Percentiles rank a stretch among this genome's conserved stretches.
Conservation (phyloP, 2,113 vertebrate species). For the Echinops telfairi region DNA sequence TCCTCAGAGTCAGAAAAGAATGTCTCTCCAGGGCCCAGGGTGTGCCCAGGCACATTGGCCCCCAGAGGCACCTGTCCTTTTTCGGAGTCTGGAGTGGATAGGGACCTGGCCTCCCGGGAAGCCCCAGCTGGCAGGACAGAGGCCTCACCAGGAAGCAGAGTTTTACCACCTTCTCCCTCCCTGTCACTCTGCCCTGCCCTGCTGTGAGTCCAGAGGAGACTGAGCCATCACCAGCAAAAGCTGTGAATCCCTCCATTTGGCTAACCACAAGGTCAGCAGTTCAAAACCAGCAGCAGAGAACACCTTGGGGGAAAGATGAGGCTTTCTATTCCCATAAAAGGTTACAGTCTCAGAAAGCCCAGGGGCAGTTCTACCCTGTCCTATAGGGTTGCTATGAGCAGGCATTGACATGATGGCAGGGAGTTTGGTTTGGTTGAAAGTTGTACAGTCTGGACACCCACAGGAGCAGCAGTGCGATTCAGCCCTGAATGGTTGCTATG, state of each 20-base stretch:
- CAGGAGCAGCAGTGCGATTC: too few relatives aligned
- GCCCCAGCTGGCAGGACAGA: not conserved
- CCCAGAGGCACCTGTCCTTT: not conserved
- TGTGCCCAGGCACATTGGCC: not conserved
- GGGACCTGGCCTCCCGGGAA: not conserved
- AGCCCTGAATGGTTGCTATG: too few relatives aligned
- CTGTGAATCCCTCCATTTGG: not conserved
- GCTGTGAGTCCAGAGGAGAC: not conserved
- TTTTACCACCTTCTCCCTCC: not conserved
- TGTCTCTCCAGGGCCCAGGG: not conserved
- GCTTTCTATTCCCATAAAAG: too few relatives aligned
- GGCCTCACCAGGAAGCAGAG: not conserved
- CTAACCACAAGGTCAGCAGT: too few relatives aligned
- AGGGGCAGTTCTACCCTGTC: too few relatives aligned
- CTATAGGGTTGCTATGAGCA: too few relatives aligned
- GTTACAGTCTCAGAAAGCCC: too few relatives aligned
- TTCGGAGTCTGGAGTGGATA: not conserved
- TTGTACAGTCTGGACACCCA: too few relatives aligned
- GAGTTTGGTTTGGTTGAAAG: too few relatives aligned
- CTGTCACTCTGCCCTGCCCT: not conserved
- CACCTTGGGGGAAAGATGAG: too few relatives aligned
- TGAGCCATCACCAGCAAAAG: not conserved
- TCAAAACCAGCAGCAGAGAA: too few relatives aligned
- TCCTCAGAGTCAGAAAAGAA: not conserved
- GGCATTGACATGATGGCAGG: too few relatives aligned